Conservation (phyloP, 2,888 invertebrate species). For the Apamea epomidion region DNA sequence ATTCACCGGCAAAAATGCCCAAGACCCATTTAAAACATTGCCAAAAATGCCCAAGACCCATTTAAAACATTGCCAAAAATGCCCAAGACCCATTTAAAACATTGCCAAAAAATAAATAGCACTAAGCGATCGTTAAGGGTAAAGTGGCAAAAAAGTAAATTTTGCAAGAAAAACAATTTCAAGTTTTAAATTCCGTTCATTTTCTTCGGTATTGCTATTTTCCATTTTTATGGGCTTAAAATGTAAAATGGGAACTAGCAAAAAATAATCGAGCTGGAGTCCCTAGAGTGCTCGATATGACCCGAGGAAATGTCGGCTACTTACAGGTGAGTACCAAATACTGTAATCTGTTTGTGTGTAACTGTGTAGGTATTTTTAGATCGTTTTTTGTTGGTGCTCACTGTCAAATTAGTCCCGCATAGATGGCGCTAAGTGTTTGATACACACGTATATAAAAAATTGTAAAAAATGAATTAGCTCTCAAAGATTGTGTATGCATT, state of each 20-base stretch:
- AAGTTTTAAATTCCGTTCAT: slow-evolving; percentile 47
- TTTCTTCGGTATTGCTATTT: slow-evolving; percentile 46
- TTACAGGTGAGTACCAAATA: background rate
- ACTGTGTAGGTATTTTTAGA: background rate
- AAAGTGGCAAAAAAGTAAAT: slow-evolving; percentile 30
- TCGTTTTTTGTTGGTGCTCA: background rate
- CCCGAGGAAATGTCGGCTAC: background rate
- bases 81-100: background rate
- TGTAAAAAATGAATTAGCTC: too few relatives aligned
- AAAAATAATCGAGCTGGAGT: slow-evolving; percentile 18
- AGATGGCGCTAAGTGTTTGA: background rate
- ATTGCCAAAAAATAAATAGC: slow-evolving; percentile 38
- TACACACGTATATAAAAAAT: too few relatives aligned
- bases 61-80: slow-evolving; percentile 24
- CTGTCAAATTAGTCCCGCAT: background rate
- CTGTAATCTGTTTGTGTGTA: background rate
- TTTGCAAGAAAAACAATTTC: slow-evolving; percentile 53
- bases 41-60: too few relatives aligned
- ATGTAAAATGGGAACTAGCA: slow-evolving; percentile 40
- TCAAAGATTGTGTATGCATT: background rate
- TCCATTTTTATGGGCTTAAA: slow-evolving; percentile 52
- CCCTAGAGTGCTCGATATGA: slow-evolving; percentile 17
- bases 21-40: slow-evolving; percentile 15
- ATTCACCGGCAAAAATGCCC: background rate
- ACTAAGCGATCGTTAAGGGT: slow-evolving; percentile 11